Base-by-base conservation (phyloP, 2,888 invertebrate genomes). In the Syritta pipiens region DNA sequence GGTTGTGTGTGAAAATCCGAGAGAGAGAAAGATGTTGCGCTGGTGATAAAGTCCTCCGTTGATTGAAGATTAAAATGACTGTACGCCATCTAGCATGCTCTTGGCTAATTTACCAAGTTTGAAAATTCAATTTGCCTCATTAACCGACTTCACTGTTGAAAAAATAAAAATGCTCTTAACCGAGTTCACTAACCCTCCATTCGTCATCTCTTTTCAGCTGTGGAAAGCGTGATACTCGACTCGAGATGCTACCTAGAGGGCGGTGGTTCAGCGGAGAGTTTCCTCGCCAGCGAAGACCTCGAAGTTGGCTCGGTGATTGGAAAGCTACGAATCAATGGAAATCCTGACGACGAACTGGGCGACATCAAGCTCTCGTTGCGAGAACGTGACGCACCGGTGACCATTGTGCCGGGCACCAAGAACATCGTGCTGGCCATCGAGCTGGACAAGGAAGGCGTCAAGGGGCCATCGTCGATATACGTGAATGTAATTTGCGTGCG, bases 211-310 rank as follows among this genome's bases (percentile, higher is more conserved):
- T 7, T 85, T 86, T 37, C 89, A 94, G 94, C 91, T 82, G 84
- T 84, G 26, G 83, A 85, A 82, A 85, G 87, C 82, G 88, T 84
- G 57, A 91, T 94, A 86, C 91, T 93, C 84, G 96, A 97, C 90
- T 95, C 95, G 85, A 91, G 96, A 85, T 97, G 97, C 87, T 97
- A 95, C 89, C 90, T 97, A 86, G 95, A 96, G 90, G 95, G 94
- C 85, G 97, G 97, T 30, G 96, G 96, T 44, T 96, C 97, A 0
- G 96, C 96, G 51, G 96, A 96, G 88, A 96, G 94, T 87, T 95
- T 97, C 88, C 94, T 96, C 88, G 95, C 97, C 83, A 93, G 94
- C 86, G 97, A 97, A 90, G 95, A 96, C 86, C 91, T 93, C 48
- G 91, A 93, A 12, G 93, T 96, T 44, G 96, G 96, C 79, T 93